Evolutionary conservation across 2,113 vertebrate species (phyloP), one percentile per base, ranked within the genome.

Genomic region (Furnarius figulus): DNA sequence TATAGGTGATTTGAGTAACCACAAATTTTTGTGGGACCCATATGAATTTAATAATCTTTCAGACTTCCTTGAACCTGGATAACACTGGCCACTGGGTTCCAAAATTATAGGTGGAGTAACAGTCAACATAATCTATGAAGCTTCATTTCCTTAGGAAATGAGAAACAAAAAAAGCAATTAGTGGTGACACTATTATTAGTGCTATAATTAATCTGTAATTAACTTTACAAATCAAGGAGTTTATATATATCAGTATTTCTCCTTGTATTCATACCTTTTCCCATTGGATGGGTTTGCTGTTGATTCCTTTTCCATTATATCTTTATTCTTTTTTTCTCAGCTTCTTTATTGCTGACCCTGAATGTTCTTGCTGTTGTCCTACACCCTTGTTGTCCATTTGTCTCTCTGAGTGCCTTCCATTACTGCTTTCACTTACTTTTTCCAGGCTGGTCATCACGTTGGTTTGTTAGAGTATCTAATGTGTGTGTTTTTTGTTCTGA

Each of bases 161-260:
- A 80, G 76, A 42, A 86, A 89, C 49, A 46, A 81, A 71, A 71
- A 80, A 80, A 65, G 17, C 55, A 82, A 9, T 89, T 85, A 56
- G 31, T 0, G 0, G 10, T 78, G 28, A 73, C 42, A 20, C 39
- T 83, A 7, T 77, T 84, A 76, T 49, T 93, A 84, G 23, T 40
- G 30, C 22, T 39, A 14, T 58, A 83, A 87, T 93, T 91, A 91
- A 65, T 85, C 75, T 71, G 46, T 88, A 87, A 90, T 94, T 95
- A 79, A 61, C 39, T 72, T 91, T 79, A 24, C 19, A 59, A 55
- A 77, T 80, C 23, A 59, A 91, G 49, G 46, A 77, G 31, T 47
- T 53, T 18, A 6, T 23, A 17, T 66, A 8, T 66, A 39, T 85
- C 18, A 46, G 17, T 68, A 37, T 61, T 95, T 68, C 27, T 89